A percentile compares a stretch with the other conserved stretches of the same genome.
Conservation (phyloP, 2,797 vertebrate species). For the Siniperca obscura region DNA sequence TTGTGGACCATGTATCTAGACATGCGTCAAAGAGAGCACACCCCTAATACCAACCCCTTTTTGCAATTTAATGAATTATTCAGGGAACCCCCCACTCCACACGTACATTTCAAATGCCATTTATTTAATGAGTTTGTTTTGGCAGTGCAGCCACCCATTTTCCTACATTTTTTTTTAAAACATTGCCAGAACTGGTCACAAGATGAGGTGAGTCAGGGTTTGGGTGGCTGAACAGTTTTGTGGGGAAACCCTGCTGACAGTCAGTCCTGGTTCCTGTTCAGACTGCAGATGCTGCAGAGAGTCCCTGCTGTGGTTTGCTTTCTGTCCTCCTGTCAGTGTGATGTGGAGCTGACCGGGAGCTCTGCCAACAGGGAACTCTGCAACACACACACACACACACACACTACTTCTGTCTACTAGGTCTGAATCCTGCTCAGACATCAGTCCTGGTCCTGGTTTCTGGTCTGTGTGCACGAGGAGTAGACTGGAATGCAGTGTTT, state of each 20-base stretch:
- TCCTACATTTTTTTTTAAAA: not conserved
- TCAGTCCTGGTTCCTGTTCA: slow-evolving; percentile 51
- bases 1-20: not conserved
- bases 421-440: slow-evolving; percentile 6
- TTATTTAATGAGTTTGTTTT: not conserved
- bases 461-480: not conserved
- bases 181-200: not conserved
- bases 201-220: slow-evolving; percentile 17
- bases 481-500: slow-evolving; percentile 69
- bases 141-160: not conserved
- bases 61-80: not conserved
- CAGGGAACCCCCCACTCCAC: not conserved
- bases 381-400: not conserved
- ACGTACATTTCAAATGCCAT: not conserved
- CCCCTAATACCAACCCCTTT: not conserved
- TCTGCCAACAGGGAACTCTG: slow-evolving; percentile 39
- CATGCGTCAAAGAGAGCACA: not conserved
- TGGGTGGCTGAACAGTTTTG: not conserved
- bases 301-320: slow-evolving; percentile 29
- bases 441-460: slow-evolving; percentile 12
- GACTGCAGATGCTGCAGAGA: slow-evolving; percentile 53
- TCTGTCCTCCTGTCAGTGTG: slow-evolving; percentile 36
- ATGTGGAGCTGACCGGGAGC: slow-evolving; percentile 36
- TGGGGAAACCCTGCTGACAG: slow-evolving; percentile 60
- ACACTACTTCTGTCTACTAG: not conserved